Conservation (phyloP, 2,113 vertebrate genomes). For the Trochalopteron elliotii region DNA sequence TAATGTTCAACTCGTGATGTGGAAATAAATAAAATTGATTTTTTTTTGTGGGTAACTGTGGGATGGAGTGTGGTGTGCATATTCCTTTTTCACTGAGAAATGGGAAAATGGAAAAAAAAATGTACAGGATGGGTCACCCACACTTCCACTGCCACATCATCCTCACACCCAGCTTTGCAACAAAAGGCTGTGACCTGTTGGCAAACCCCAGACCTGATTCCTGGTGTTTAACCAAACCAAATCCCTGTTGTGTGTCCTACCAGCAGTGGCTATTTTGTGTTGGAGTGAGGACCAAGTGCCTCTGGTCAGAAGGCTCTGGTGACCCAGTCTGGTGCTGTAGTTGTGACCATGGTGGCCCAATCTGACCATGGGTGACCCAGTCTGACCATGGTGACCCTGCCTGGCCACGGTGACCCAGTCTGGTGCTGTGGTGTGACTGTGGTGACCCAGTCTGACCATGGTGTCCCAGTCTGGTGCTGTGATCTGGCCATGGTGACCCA, state of each 20-base stretch:
- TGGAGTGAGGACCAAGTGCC: neutral
- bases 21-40: neutral
- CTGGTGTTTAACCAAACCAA: neutral
- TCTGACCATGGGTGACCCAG: no score
- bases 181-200: neutral
- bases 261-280: neutral
- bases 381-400: neutral
- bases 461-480: neutral
- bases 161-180: neutral
- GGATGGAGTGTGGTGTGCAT: fast-evolving
- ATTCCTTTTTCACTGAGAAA: neutral
- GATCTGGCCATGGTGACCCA: neutral
- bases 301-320: neutral
- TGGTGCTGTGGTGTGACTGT: neutral
- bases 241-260: neutral
- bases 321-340: neutral
- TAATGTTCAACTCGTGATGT: neutral
- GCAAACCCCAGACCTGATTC: neutral
- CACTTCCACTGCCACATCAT: neutral
- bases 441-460: neutral
- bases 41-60: neutral
- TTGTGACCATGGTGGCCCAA: neutral
- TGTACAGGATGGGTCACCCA: neutral
- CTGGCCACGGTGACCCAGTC: neutral
- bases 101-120: neutral